Base-by-base conservation (phyloP, 2,113 vertebrate species). In the Eptesicus fuscus region DNA sequence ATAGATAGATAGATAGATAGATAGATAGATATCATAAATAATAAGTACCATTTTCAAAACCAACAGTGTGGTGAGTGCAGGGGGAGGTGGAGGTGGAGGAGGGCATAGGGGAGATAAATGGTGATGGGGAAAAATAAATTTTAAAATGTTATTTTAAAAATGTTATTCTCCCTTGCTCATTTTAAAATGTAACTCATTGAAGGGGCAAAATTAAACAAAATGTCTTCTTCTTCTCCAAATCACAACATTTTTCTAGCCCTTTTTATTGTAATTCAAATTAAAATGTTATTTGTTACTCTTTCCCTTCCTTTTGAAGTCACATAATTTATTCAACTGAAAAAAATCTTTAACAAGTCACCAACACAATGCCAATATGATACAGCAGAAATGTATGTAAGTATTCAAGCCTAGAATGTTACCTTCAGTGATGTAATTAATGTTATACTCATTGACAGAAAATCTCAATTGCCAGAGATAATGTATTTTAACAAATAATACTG, bases 381-480 rank as follows among this genome's bases (percentile, higher is more conserved):
- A 94, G 74, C 53, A 93, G 56, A 91, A 88, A 86, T 80, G 5
- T 40, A 95, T 51, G 22, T 44, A 70, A 93, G 94, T 93, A 94
- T 94, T 95, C 30, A 93, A 80, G 86, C n/a, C 23, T 91, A 32
- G 40, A 93, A 83, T 84, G 16, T 17, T 83, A 92, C 6, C 69
- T 90, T 70, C 49, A 90, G 18, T 90, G 59, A 78, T 88, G 4
- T 77, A 95, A 95, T 96, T 93, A 96, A 96, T 90, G n/a, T 88
- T 93, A 78, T 63, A 88, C n/a, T 90, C 79, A 88, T 16, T 78
- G 30, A 77, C 40, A 90, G 32, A 37, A 1, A 47, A 88, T 94
- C 95, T 95, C 61, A 91, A 84, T 91, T 92, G 77, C 44, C 23
- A 25, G 30, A 90, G 35, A 94, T 76, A 96, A 93, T 77, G 25